phyloP scores from a whole-genome alignment of 2,113 vertebrate genomes.

The Zonotrichia leucophrys region DNA sequence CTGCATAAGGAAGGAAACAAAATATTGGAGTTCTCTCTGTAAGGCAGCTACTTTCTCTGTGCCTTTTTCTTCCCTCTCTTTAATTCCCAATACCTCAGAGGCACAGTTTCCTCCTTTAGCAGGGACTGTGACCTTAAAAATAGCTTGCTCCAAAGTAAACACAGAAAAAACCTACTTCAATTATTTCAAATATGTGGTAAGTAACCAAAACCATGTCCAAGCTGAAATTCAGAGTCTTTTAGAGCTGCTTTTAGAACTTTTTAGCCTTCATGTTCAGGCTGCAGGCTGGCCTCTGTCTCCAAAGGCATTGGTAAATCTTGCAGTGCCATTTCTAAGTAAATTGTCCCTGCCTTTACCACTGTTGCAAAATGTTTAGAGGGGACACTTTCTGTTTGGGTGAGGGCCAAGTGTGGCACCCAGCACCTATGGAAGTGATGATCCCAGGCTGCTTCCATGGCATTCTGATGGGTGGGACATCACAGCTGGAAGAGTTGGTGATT shows the following conservation, averaged over 20 bases:
- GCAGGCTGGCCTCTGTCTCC: background rate
- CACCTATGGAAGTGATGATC: background rate
- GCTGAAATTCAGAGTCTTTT: background rate
- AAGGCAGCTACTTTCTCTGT: slow-evolving; percentile 40
- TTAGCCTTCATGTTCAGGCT: fast-evolving
- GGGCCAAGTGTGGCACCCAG: background rate
- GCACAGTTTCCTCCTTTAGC: slow-evolving; percentile 47
- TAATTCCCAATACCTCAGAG: slow-evolving; percentile 37
- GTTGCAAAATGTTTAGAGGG: background rate
- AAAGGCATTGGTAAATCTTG: background rate
- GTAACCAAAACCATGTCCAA: background rate
- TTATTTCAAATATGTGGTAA: slow-evolving; percentile 34
- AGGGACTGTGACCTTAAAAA: slow-evolving; percentile 60
- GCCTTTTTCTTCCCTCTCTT: slow-evolving; percentile 49
- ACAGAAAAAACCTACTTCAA: background rate
- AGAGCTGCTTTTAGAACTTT: background rate
- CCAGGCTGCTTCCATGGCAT: fast-evolving
- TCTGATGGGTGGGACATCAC: background rate
- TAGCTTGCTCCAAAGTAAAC: slow-evolving; percentile 49
- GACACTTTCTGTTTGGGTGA: background rate
- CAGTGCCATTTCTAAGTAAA: background rate
- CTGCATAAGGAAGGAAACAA: slow-evolving; percentile 30
- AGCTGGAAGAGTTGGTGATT: background rate
- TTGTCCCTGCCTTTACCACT: background rate
- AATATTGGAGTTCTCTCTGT: background rate